Conservation (phyloP, 2,888 invertebrate genomes). For the Callimorpha dominula region DNA sequence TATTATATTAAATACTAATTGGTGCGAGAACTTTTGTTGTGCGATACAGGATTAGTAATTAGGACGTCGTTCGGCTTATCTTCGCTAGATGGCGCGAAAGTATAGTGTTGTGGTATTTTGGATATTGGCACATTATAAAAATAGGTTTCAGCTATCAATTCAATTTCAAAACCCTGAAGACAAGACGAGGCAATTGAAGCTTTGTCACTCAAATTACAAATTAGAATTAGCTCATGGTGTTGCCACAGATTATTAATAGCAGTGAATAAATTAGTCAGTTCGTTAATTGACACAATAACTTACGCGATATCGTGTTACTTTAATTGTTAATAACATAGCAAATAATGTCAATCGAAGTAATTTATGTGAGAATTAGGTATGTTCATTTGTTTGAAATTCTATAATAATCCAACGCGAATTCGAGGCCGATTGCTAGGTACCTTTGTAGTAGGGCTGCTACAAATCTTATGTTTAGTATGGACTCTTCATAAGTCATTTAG, state of each 20-base stretch:
- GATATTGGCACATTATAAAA: not conserved
- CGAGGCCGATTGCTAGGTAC: no score
- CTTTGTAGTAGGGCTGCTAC: no score
- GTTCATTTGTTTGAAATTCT: no score
- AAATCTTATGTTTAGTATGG: no score
- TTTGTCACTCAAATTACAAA: not conserved
- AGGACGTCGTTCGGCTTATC: not conserved
- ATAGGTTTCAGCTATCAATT: not conserved
- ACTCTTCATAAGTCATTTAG: no score
- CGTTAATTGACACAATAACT: slow-evolving; percentile 15
- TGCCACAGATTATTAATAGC: not conserved
- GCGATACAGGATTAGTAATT: not conserved
- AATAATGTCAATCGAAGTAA: slow-evolving; percentile 63
- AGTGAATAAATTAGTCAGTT: slow-evolving; percentile 7
- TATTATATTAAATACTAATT: not conserved
- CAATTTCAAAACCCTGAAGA: not conserved
- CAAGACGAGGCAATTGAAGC: not conserved
- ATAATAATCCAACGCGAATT: no score
- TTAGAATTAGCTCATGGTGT: not conserved
- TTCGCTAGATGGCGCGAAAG: not conserved
- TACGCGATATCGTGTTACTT: slow-evolving; percentile 16
- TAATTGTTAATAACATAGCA: slow-evolving; percentile 55
- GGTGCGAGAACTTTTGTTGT: not conserved
- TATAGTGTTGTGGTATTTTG: not conserved
- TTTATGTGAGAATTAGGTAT: slow-evolving; percentile 1